phyloP scores from a whole-genome alignment of 2,113 vertebrate genomes.

The Sinocyclocheilus grahami region DNA sequence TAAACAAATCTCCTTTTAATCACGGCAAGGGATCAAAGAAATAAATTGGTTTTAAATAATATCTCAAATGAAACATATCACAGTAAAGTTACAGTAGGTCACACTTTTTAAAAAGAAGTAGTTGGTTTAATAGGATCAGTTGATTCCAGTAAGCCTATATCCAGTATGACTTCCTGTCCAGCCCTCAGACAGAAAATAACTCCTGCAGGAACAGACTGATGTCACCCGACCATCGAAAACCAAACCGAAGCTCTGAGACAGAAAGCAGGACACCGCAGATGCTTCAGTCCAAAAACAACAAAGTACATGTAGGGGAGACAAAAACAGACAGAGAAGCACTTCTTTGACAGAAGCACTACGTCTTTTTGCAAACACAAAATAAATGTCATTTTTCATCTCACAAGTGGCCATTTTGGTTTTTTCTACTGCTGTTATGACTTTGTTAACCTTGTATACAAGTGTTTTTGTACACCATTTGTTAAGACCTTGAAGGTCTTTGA shows the following conservation, averaged over 20 bases:
- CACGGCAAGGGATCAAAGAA: background rate
- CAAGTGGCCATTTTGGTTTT: background rate
- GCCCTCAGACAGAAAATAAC: conserved; percentile 13
- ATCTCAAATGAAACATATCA: too few relatives aligned
- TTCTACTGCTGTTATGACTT: background rate
- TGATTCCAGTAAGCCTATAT: background rate
- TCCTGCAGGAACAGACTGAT: background rate
- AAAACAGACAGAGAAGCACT: background rate
- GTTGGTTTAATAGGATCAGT: background rate
- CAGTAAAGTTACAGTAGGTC: too few relatives aligned
- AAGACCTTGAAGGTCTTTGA: background rate
- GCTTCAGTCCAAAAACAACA: conserved; percentile 2
- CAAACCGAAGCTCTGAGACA: background rate
- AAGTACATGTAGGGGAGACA: background rate
- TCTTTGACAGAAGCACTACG: background rate
- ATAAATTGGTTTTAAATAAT: background rate
- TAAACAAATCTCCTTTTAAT: background rate
- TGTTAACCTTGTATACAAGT: background rate
- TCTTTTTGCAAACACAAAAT: background rate
- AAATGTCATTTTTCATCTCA: background rate
- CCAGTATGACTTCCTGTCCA: background rate
- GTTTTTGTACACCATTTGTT: background rate
- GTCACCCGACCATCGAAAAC: background rate
- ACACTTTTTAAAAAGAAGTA: background rate
- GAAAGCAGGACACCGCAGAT: conserved; percentile 10